Evolutionary conservation across 2,797 vertebrate genomes (phyloP).

Genomic region (Acropternis orthonyx): DNA sequence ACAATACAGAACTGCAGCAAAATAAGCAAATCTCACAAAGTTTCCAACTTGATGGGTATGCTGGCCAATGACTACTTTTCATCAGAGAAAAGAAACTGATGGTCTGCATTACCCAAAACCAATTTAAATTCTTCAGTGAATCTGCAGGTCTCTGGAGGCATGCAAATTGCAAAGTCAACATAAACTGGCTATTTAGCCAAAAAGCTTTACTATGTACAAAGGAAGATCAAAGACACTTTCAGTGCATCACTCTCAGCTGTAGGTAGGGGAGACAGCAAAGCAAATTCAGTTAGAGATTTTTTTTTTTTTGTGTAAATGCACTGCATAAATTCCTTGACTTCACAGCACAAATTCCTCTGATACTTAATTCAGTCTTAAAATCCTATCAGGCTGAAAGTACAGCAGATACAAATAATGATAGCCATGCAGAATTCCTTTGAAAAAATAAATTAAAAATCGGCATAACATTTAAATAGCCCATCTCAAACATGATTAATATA

Average conservation of each 20-base stretch:
- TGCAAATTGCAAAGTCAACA: background rate
- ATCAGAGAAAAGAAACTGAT: background rate
- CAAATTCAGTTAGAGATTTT: background rate
- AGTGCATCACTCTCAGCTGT: background rate
- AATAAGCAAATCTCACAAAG: background rate
- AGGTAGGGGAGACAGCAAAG: background rate
- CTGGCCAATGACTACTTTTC: background rate
- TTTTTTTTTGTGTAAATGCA: background rate
- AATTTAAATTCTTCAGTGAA: background rate
- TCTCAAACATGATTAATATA: background rate
- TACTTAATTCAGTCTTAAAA: slow-evolving; percentile 26
- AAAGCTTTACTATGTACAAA: background rate
- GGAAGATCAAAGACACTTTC: slow-evolving; percentile 1
- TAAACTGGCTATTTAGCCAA: background rate
- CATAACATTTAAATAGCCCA: background rate
- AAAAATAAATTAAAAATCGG: background rate
- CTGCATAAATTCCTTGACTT: background rate
- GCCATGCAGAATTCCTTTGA: background rate
- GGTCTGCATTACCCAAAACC: background rate
- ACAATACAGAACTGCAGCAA: background rate
- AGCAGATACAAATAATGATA: background rate
- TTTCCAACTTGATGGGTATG: background rate
- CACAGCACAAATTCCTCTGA: background rate
- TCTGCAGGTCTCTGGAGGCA: background rate
- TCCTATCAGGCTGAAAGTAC: background rate